Evolutionary conservation across 1,140 invertebrate genomes (phyloP).

Genomic region (Eupeodes corollae): DNA sequence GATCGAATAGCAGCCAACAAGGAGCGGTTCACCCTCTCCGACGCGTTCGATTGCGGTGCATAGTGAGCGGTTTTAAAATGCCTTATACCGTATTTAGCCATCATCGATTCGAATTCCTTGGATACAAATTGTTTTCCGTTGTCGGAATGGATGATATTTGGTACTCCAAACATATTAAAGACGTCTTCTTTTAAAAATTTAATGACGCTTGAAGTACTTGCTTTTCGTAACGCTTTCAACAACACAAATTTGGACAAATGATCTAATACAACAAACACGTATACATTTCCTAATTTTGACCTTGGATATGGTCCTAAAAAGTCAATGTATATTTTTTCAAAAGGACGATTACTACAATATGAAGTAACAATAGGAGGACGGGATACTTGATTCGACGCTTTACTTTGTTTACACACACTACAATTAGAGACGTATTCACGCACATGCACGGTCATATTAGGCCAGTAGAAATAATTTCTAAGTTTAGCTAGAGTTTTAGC

Average conservation of each 20-base stretch:
- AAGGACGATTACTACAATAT: background rate
- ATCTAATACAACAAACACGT: constrained; percentile 6
- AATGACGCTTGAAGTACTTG: background rate
- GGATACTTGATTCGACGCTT: background rate
- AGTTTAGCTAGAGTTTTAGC: background rate
- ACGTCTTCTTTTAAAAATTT: background rate
- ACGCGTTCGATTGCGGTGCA: background rate
- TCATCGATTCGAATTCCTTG: background rate
- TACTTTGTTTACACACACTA: constrained; percentile 3
- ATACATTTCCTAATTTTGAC: constrained; percentile 3
- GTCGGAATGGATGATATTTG: constrained; percentile 1
- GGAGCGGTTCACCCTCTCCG: background rate
- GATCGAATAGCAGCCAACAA: background rate
- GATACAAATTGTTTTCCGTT: constrained; percentile 7
- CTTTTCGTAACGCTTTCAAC: constrained; percentile 3
- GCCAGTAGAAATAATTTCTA: constrained; percentile 2
- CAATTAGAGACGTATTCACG: background rate
- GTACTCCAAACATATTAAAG: constrained; percentile 5
- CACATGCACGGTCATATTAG: background rate
- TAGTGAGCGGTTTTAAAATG: background rate
- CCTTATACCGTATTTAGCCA: background rate
- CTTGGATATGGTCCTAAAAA: constrained; percentile 7
- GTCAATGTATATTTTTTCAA: constrained; percentile 6
- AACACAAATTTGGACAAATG: constrained; percentile 4
- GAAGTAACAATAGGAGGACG: background rate